Evolutionary conservation across 2,113 vertebrate species (phyloP).

Genomic region (Abramis brama): DNA sequence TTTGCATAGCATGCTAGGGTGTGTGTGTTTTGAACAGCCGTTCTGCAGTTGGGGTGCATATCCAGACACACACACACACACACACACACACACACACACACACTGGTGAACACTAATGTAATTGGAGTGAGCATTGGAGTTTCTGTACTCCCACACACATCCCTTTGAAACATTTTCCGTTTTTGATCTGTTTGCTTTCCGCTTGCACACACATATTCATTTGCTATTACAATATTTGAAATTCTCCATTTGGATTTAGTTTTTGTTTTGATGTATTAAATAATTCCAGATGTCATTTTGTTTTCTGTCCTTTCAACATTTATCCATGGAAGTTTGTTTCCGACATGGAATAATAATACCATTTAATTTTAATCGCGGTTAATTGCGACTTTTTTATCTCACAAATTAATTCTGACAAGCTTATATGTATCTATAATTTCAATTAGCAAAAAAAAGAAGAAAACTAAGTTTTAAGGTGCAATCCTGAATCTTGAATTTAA

Average conservation of each 20-base stretch:
- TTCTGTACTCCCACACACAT: background rate
- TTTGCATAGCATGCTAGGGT: constrained; percentile 7
- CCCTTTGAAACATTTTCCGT: constrained; percentile 1
- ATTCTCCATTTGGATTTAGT: background rate
- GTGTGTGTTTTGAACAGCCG: constrained; percentile 34
- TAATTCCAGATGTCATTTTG: background rate
- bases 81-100: background rate
- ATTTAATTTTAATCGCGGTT: too few species aligned
- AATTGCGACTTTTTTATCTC: too few species aligned
- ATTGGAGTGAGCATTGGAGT: background rate
- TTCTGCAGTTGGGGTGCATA: constrained; percentile 24
- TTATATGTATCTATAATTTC: too few species aligned
- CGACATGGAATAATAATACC: background rate
- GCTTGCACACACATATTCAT: background rate
- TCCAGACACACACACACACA: background rate
- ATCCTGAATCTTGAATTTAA: background rate
- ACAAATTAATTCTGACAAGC: too few species aligned
- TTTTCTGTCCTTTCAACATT: background rate
- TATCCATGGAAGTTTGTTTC: background rate
- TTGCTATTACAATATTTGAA: background rate
- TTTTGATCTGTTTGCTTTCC: constrained; percentile 7
- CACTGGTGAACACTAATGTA: background rate
- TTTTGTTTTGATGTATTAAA: background rate
- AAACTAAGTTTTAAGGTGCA: background rate
- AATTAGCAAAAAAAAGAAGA: too few species aligned